A percentile compares a stretch with the other conserved stretches of the same genome.
phyloP scores from a whole-genome alignment of 2,113 vertebrate genomes.

The Colossoma macropomum region DNA sequence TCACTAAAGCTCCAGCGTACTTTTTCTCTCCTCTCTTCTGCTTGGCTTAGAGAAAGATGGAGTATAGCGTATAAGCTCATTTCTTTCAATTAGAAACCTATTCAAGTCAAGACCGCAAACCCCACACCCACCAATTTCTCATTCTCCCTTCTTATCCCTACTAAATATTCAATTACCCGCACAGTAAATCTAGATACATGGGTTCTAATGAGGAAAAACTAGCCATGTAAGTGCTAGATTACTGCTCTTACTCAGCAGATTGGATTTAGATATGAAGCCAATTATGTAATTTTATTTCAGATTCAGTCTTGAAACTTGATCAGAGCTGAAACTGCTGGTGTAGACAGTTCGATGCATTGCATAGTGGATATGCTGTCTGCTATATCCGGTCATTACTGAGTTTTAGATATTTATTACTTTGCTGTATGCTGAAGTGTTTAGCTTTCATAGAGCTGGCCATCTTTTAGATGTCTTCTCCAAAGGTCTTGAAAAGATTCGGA shows the following conservation, averaged over 20 bases:
- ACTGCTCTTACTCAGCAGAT: slow-evolving; percentile 12
- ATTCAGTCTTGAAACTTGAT: neutral
- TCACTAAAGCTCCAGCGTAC: slow-evolving; percentile 58
- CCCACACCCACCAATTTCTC: slow-evolving; percentile 11
- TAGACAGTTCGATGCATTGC: neutral
- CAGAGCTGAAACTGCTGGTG: neutral
- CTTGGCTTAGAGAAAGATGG: slow-evolving; percentile 54
- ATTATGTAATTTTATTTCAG: neutral
- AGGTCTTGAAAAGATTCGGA: neutral
- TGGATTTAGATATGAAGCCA: neutral
- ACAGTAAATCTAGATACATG: slow-evolving; percentile 32
- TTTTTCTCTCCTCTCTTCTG: slow-evolving; percentile 55
- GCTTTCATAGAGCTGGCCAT: too few relatives aligned
- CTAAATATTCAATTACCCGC: slow-evolving; percentile 48
- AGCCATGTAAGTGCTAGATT: slow-evolving; percentile 16
- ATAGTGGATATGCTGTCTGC: neutral
- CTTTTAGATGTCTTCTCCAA: too few relatives aligned
- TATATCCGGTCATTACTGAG: too few relatives aligned
- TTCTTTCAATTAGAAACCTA: slow-evolving; percentile 68
- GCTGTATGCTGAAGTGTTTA: neutral
- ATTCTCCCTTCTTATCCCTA: slow-evolving; percentile 22
- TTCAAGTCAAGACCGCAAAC: slow-evolving; percentile 51
- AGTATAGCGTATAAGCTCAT: slow-evolving; percentile 61
- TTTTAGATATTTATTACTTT: neutral
- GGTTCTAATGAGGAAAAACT: slow-evolving; percentile 44